These are phyloP conservation scores for Ptilodon capucinus DNA, from an alignment of 2,888 invertebrate genomes.

Conservation along the genomic window DNA sequence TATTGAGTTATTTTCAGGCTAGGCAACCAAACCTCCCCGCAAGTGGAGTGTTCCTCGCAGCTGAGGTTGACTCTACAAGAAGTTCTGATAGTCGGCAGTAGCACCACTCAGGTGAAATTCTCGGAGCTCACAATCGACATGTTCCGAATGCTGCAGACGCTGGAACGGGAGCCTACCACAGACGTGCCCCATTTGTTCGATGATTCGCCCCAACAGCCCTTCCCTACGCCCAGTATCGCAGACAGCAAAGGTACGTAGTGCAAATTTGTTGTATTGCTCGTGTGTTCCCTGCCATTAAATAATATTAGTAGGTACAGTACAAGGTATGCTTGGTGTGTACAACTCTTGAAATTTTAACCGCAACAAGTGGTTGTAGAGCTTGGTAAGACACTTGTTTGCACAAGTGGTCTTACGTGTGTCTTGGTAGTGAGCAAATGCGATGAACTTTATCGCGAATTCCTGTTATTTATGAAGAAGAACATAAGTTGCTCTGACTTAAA, in stretches of 20 bases:
- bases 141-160: slow-evolving; percentile 97
- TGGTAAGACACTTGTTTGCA: too few relatives aligned
- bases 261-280: too few relatives aligned
- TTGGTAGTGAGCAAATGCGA: too few relatives aligned
- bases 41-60: slow-evolving; percentile 91
- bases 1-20: slow-evolving; percentile 80
- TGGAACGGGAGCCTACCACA: slow-evolving; percentile 95
- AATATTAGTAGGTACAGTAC: too few relatives aligned
- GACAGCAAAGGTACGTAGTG: slow-evolving; percentile 45
- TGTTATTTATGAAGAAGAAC: too few relatives aligned
- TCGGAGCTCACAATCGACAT: slow-evolving; percentile 98
- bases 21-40: slow-evolving; percentile 89
- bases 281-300: too few relatives aligned
- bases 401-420: too few relatives aligned
- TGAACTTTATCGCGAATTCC: too few relatives aligned
- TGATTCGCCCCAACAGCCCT: slow-evolving; percentile 74
- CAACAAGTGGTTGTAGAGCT: too few relatives aligned
- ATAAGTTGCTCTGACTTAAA: too few relatives aligned
- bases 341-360: too few relatives aligned
- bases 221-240: slow-evolving; percentile 72
- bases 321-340: too few relatives aligned
- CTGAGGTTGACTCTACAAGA: slow-evolving; percentile 96
- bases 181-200: slow-evolving; percentile 87
- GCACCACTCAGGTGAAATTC: slow-evolving; percentile 97
- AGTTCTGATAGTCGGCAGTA: slow-evolving; percentile 96